A percentile compares a stretch with the other conserved stretches of the same genome.
These are phyloP conservation scores for Sinosuthora webbiana DNA, from an alignment of 2,113 vertebrate species.

Conservation along the genomic window DNA sequence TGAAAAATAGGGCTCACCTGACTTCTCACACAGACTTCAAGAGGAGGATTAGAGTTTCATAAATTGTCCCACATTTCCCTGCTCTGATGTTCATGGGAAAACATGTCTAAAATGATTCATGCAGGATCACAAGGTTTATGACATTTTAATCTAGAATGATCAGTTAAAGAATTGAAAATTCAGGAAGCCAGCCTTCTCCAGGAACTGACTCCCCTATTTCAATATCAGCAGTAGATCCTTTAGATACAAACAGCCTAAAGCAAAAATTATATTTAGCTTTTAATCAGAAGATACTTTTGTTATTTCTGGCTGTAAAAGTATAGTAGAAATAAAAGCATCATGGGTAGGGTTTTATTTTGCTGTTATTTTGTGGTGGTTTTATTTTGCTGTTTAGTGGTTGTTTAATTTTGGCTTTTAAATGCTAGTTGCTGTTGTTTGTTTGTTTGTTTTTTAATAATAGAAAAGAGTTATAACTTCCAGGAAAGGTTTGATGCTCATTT, in stretches of 20 bases:
- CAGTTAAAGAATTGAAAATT: neutral
- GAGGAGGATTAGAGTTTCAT: neutral
- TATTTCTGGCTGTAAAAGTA: neutral
- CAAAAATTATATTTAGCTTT: neutral
- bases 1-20: neutral
- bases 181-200: neutral
- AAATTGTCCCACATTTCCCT: neutral
- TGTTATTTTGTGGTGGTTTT: neutral
- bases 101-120: neutral
- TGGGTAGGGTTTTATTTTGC: neutral
- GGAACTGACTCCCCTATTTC: neutral
- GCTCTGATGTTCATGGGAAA: neutral
- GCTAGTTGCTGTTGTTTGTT: neutral
- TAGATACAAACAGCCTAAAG: neutral
- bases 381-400: neutral
- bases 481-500: neutral
- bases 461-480: neutral
- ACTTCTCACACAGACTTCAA: neutral
- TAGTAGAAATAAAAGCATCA: neutral
- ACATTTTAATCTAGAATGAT: neutral
- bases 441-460: neutral
- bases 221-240: neutral
- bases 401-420: neutral
- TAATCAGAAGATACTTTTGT: neutral
- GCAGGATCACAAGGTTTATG: neutral